A percentile compares a stretch with the other conserved stretches of the same genome.
Evolutionary conservation across 2,888 invertebrate species (phyloP).

Genomic region (Drosophila anomalata): DNA sequence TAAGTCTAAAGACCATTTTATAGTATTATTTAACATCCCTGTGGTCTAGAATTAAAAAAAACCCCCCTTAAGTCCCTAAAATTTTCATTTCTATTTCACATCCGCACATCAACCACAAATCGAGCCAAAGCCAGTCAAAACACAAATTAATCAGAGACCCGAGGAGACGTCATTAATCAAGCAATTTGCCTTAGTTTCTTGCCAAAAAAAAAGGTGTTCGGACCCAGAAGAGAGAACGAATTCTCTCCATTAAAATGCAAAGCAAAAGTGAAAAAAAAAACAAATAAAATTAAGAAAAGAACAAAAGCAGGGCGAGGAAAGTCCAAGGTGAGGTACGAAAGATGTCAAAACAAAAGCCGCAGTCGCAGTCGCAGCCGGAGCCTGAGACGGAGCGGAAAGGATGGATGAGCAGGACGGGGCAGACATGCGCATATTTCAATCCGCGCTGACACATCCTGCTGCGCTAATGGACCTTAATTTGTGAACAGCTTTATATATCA

Average conservation of each 20-base stretch:
- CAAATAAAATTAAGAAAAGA: conserved; percentile 18
- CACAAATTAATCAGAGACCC: conserved; percentile 10
- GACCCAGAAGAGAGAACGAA: conserved; percentile 49
- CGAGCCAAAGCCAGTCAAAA: conserved; percentile 9
- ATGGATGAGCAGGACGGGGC: conserved; percentile 14
- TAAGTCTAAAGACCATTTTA: too few relatives aligned
- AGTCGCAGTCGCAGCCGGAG: not conserved
- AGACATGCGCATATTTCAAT: conserved; percentile 79
- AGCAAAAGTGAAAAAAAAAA: conserved; percentile 35
- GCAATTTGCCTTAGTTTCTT: conserved; percentile 64
- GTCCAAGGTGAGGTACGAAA: conserved; percentile 50
- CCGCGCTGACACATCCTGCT: conserved; percentile 81
- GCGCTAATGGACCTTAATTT: conserved; percentile 82
- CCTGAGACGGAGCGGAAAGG: not conserved
- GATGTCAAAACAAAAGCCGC: conserved; percentile 77
- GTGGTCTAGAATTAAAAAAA: too few relatives aligned
- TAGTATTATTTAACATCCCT: too few relatives aligned
- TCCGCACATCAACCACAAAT: conserved; percentile 26
- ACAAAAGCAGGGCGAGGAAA: conserved; percentile 55
- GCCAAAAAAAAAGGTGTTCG: conserved; percentile 45
- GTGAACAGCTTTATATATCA: conserved; percentile 81
- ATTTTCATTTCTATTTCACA: not conserved
- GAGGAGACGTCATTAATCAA: conserved; percentile 63
- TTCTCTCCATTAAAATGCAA: conserved; percentile 74
- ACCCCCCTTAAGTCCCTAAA: not conserved